Base-by-base conservation (phyloP, 2,113 vertebrate species). In the Phoxinus phoxinus region DNA sequence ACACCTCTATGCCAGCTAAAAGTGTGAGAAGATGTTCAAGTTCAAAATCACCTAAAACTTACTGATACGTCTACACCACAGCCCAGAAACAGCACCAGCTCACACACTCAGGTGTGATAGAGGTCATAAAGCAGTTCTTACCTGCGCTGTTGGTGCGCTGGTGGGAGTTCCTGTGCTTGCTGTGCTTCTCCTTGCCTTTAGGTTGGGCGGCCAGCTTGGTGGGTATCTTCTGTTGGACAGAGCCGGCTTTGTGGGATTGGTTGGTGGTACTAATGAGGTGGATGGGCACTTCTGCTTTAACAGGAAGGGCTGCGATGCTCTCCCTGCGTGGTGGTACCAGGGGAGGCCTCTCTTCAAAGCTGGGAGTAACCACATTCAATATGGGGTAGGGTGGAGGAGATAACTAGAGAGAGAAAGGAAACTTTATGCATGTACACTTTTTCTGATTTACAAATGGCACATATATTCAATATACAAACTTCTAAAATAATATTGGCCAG, bases 201-300 rank as follows among this genome's bases (percentile, higher is more conserved):
- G 67, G 67, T 4, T 95, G 88, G n/a, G 90, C 81, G 0, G 96
- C 97, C 89, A 99, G 94, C 88, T 98, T 98, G 71, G 95, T 96
- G 71, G 98, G 98, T 89, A 99, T 99, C 93, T 98, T 95, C 94
- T 99, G 98, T 91, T 97, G 96, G 56, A 97, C 92, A 0, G 91
- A 92, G 0, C 91, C 87, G 11, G 93, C 93, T 84, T 96, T 96
- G 91, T 96, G 94, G 11, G 93, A 93, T 94, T 98, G 96, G 88
- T 97, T 99, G 82, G 97, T 97, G 76, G 96, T 91, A 21, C 97
- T 98, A 86, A 98, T 89, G 86, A 97, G 95, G 75, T 97, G 96
- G 10, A 96, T 90, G 71, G 97, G 97, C 84, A 96, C 94, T 4
- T 97, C 96, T 0, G 94, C 87, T 91, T 97, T 98, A 41, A 86